A percentile compares a stretch with the other conserved stretches of the same genome.
phyloP scores from a whole-genome alignment of 2,888 invertebrate genomes.

The Aphidoletes aphidimyza region DNA sequence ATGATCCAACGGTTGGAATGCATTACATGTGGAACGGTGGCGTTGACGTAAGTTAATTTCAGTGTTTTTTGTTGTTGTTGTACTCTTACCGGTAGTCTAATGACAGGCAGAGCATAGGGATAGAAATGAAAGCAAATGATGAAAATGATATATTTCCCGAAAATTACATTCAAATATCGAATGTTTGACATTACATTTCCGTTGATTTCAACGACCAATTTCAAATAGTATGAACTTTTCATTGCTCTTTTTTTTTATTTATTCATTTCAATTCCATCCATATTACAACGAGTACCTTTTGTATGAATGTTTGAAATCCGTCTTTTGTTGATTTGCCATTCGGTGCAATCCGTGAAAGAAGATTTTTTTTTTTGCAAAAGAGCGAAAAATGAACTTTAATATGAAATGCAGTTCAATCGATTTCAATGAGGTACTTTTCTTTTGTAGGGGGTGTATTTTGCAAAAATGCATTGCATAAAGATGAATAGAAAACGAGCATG shows the following conservation, averaged over 20 bases:
- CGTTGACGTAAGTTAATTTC: constrained; percentile 64
- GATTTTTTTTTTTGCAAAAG: not conserved
- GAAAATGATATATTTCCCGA: not conserved
- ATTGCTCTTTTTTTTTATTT: not conserved
- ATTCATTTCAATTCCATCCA: no score
- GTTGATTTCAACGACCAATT: constrained; percentile 14
- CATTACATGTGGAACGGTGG: constrained; percentile 68
- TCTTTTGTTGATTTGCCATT: constrained; percentile 39
- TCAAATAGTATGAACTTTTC: not conserved
- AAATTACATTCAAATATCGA: constrained; percentile 41
- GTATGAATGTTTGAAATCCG: not conserved
- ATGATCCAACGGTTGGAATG: constrained; percentile 68
- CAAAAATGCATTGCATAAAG: constrained; percentile 48
- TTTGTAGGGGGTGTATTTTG: constrained; percentile 23
- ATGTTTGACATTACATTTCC: constrained; percentile 39
- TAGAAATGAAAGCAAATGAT: no score
- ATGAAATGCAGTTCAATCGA: constrained; percentile 42
- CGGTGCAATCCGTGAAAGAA: not conserved
- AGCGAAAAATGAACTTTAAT: constrained; percentile 16
- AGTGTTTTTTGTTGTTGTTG: not conserved
- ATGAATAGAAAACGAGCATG: constrained; percentile 14
- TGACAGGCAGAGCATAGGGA: no score
- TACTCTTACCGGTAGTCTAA: not conserved
- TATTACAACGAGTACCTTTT: no score
- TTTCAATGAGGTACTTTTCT: constrained; percentile 35